A percentile compares a stretch with the other conserved stretches of the same genome.
Conservation (phyloP, 2,888 invertebrate genomes). For the Epinotia nisella region DNA sequence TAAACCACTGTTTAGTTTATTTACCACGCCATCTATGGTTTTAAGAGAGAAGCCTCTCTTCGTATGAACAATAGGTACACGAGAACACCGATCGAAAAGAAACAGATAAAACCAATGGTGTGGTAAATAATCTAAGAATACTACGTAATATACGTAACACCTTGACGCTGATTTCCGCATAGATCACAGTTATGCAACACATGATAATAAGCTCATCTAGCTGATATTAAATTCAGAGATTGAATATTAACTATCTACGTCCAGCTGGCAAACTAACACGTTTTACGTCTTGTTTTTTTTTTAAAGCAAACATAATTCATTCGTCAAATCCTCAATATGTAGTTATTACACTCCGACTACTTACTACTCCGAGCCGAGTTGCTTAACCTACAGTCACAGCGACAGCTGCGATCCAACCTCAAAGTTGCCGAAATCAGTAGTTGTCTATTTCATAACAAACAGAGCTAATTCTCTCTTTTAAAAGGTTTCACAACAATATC, state of each 20-base stretch:
- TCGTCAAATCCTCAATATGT: too few species aligned
- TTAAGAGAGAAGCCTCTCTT: background rate
- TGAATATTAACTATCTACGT: slow-evolving; percentile 53
- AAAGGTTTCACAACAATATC: slow-evolving; percentile 62
- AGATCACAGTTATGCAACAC: slow-evolving; percentile 49
- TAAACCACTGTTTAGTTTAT: background rate
- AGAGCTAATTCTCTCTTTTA: slow-evolving; percentile 59
- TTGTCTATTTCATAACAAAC: slow-evolving; percentile 58
- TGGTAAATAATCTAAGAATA: slow-evolving; percentile 17
- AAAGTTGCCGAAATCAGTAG: slow-evolving; percentile 49
- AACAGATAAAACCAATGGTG: slow-evolving; percentile 20
- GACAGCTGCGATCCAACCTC: slow-evolving; percentile 25
- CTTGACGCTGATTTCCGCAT: slow-evolving; percentile 45
- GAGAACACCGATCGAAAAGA: slow-evolving; percentile 4
- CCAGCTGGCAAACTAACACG: too few species aligned
- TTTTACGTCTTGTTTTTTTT: too few species aligned
- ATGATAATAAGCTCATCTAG: slow-evolving; percentile 38
- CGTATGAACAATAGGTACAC: background rate
- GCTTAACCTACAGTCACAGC: background rate
- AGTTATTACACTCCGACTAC: too few species aligned
- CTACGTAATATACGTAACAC: slow-evolving; percentile 28
- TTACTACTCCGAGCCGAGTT: background rate
- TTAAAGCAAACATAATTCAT: too few species aligned
- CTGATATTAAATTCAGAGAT: slow-evolving; percentile 43
- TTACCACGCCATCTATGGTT: too few species aligned